Evolutionary conservation across 2,113 vertebrate genomes (phyloP).

Genomic region (Montifringilla adamsi): DNA sequence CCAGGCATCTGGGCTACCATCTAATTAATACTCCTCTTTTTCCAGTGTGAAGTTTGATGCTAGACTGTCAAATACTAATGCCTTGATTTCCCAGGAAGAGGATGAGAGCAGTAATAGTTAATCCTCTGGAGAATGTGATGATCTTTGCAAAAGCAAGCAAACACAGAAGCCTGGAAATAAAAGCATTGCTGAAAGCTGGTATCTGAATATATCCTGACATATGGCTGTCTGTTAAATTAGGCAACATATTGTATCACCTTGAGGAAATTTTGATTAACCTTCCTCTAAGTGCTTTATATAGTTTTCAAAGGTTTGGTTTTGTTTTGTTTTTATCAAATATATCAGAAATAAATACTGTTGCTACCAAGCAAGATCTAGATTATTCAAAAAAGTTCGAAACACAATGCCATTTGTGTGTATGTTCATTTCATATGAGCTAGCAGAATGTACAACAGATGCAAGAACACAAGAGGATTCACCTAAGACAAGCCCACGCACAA

Average conservation of each 20-base stretch:
- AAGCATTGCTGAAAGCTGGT: background rate
- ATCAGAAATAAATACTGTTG: background rate
- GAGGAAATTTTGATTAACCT: background rate
- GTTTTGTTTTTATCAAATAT: background rate
- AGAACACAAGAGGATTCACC: slow-evolving; percentile 6
- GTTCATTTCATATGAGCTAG: background rate
- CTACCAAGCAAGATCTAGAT: background rate
- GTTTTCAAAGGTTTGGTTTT: background rate
- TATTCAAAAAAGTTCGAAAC: background rate
- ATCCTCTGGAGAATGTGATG: background rate
- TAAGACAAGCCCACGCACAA: slow-evolving; percentile 4
- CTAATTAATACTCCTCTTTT: background rate
- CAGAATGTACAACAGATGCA: slow-evolving; percentile 35
- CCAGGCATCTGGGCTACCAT: background rate
- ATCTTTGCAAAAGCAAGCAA: background rate
- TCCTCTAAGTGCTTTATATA: background rate
- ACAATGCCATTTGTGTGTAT: background rate
- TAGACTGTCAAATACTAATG: background rate
- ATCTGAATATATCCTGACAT: background rate
- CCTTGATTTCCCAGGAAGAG: background rate
- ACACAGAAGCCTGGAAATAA: background rate
- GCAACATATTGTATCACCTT: background rate
- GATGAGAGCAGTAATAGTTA: background rate
- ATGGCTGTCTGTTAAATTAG: background rate
- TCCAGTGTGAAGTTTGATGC: background rate